These are phyloP conservation scores for Temnothorax nylanderi DNA, from an alignment of 1,140 invertebrate genomes.

Conservation along the genomic window DNA sequence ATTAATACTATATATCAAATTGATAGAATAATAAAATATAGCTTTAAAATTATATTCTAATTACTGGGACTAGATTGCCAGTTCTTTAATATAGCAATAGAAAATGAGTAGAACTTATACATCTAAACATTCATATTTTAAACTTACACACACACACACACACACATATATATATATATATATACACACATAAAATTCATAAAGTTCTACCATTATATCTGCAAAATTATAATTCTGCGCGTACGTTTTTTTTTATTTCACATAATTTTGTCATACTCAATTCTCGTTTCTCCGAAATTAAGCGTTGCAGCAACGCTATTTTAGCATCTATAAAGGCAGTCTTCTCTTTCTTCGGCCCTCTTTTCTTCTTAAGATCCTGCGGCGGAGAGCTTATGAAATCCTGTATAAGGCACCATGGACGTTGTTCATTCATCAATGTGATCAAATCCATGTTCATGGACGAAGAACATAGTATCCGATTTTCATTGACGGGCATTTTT, in stretches of 20 bases:
- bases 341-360: conserved; percentile 24
- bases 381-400: conserved; percentile 75
- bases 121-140: not conserved
- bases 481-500: conserved; percentile 71
- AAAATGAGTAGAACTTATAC: not conserved
- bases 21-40: not conserved
- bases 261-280: conserved; percentile 25
- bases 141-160: not conserved
- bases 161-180: not conserved
- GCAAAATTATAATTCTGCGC: conserved; percentile 1
- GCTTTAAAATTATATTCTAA: not conserved
- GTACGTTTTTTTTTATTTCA: conserved; percentile 27
- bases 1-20: not conserved
- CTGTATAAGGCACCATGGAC: conserved; percentile 79
- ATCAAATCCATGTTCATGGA: conserved; percentile 76
- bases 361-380: conserved; percentile 58
- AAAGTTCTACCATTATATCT: not conserved
- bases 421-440: conserved; percentile 66
- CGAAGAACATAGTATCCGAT: conserved; percentile 46
- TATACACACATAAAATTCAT: not conserved
- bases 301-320: not conserved
- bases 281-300: not conserved
- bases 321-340: conserved; percentile 29
- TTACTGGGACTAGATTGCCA: not conserved
- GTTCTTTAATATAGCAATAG: not conserved